A percentile compares a stretch with the other conserved stretches of the same genome.
phyloP scores from a whole-genome alignment of 2,888 invertebrate species.

The Heterodera filipjevi region DNA sequence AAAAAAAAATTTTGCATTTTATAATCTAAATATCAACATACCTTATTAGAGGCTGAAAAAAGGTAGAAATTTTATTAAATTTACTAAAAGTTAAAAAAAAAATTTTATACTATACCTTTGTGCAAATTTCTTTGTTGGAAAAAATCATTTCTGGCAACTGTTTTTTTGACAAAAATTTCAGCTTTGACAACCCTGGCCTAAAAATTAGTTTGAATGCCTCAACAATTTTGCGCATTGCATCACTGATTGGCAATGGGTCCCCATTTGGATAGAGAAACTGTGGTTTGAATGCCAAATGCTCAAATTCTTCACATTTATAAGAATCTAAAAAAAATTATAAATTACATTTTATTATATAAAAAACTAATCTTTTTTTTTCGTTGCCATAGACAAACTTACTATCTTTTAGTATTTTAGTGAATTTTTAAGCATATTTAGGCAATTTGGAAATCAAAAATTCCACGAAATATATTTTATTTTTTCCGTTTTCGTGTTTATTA shows the following conservation, averaged over 20 bases:
- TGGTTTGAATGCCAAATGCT: neutral
- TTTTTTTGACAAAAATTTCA: neutral
- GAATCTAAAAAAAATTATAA: neutral
- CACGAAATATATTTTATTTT: too few relatives aligned
- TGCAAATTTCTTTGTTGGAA: neutral
- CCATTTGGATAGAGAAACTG: neutral
- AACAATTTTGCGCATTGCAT: neutral
- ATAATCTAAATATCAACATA: too few relatives aligned
- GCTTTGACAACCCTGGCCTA: neutral
- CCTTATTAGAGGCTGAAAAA: too few relatives aligned
- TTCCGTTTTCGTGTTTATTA: too few relatives aligned
- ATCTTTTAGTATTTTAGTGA: too few relatives aligned
- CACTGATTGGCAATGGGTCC: conserved; percentile 10
- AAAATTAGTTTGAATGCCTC: neutral
- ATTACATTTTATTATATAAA: neutral
- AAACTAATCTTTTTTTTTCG: too few relatives aligned
- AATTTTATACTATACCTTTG: neutral
- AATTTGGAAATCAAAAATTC: too few relatives aligned
- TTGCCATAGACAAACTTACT: too few relatives aligned
- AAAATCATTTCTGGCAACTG: neutral
- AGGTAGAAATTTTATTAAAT: too few relatives aligned
- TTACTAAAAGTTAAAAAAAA: too few relatives aligned
- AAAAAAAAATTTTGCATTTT: too few relatives aligned
- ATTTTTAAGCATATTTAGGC: too few relatives aligned
- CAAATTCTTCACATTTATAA: neutral